Evolutionary conservation across 2,888 invertebrate genomes (phyloP).

Genomic region (Cataglyphis livida): DNA sequence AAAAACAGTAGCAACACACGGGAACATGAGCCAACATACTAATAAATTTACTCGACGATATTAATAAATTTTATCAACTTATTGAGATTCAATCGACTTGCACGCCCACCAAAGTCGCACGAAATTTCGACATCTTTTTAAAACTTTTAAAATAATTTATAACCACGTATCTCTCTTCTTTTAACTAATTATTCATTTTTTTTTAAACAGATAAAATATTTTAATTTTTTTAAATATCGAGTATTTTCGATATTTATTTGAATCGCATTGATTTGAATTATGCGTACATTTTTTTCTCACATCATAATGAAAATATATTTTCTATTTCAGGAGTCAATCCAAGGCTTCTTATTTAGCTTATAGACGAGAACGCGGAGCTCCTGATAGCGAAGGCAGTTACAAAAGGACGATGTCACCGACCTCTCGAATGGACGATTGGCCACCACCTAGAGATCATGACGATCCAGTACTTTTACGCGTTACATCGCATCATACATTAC

Average conservation of each 20-base stretch:
- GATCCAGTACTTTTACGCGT: conserved; percentile 83
- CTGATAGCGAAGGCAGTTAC: conserved; percentile 91
- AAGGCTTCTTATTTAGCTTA: conserved; percentile 92
- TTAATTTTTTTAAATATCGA: background rate
- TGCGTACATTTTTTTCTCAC: background rate
- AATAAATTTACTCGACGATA: background rate
- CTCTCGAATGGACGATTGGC: conserved; percentile 82
- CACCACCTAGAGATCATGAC: conserved; percentile 78
- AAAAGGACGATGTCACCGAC: conserved; percentile 91
- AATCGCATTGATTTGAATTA: background rate
- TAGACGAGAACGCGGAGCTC: conserved; percentile 89
- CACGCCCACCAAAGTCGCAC: background rate
- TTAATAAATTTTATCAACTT: background rate
- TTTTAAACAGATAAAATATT: conserved; percentile 23
- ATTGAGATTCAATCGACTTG: background rate
- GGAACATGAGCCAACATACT: background rate
- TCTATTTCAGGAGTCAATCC: conserved; percentile 90
- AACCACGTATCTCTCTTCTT: background rate
- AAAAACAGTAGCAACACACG: conserved; percentile 23
- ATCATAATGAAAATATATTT: conserved; percentile 27
- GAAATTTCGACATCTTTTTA: background rate
- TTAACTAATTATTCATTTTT: background rate
- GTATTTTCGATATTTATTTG: background rate
- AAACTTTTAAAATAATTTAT: background rate
- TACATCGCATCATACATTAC: conserved; percentile 78